Evolutionary conservation across 2,888 invertebrate genomes (phyloP).

Genomic region (Poecilus cupreus): DNA sequence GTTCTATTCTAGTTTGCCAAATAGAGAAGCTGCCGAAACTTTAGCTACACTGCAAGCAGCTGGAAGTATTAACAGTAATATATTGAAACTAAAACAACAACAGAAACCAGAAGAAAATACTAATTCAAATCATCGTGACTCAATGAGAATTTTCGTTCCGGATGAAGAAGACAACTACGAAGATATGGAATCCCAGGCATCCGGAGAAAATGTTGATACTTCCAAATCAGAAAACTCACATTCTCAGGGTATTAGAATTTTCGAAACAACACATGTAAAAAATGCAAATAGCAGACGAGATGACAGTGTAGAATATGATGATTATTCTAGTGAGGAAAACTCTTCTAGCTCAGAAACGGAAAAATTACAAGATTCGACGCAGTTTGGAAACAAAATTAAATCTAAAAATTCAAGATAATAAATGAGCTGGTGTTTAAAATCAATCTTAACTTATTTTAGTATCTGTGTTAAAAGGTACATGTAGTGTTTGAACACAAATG

Average conservation of each 20-base stretch:
- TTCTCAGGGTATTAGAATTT: constrained; percentile 49
- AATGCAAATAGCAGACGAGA: constrained; percentile 50
- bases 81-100: constrained; percentile 66
- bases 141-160: constrained; percentile 76
- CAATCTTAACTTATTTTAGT: constrained; percentile 60
- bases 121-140: constrained; percentile 71
- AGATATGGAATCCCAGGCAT: constrained; percentile 63
- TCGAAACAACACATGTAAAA: constrained; percentile 51
- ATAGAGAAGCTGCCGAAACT: constrained; percentile 78
- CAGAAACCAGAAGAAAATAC: constrained; percentile 65
- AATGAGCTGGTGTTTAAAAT: neutral
- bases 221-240: constrained; percentile 47
- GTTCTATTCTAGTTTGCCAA: constrained; percentile 78
- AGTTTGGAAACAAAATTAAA: constrained; percentile 66
- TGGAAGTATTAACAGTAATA: constrained; percentile 73
- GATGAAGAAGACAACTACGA: constrained; percentile 66
- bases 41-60: constrained; percentile 77
- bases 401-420: constrained; percentile 63
- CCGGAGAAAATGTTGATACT: constrained; percentile 62
- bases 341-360: constrained; percentile 43
- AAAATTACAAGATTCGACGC: constrained; percentile 37
- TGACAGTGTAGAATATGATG: constrained; percentile 64
- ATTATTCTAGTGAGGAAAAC: constrained; percentile 63
- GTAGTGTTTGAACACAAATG: neutral
- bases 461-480: constrained; percentile 60